Evolutionary conservation across 2,797 vertebrate genomes (phyloP), one percentile per base, ranked within the genome.

Genomic region (Pantherophis vulpinus): DNA sequence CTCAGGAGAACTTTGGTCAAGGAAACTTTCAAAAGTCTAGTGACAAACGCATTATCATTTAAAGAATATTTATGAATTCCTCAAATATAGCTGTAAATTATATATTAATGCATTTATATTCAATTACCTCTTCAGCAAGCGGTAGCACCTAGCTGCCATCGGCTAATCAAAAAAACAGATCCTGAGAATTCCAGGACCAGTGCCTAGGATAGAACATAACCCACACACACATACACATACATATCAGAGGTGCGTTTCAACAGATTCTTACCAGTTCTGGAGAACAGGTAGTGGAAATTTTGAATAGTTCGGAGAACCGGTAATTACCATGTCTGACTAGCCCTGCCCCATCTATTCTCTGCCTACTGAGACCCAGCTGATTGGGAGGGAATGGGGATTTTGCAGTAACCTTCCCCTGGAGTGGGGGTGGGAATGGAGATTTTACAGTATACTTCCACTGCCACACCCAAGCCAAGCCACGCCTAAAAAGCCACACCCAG

Each of bases 11-110:
- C 61, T 1, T 0, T 61, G 55, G 83, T 91, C 94, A 93, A 55
- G 55, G 91, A 89, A 42, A 94, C 93, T 94, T 93, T 96, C 94
- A 93, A 94, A 59, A 93, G 93, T 59, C 88, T 92, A 92, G 70
- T 89, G 93, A 94, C 51, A 92, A 88, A 88, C 2, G 29, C 18
- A 58, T n/a, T 32, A 66, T 90, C 83, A 87, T 88, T 94, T 92
- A 87, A 79, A 79, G 25, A 91, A 92, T 92, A 93, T 91, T 94
- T 0, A 0, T 91, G 74, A 95, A 94, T 92, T 88, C 47, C 11
- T 86, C 42, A 37, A 90, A 13, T 66, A 87, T 42, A 58, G 1
- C 20, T 79, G 32, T 74, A 79, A 86, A 25, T 47, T 55, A 29
- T 42, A 60, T 37, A 89, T 83, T 37, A 61, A 54, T 92, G 47